A percentile compares a stretch with the other conserved stretches of the same genome.
phyloP scores from a whole-genome alignment of 2,888 invertebrate species.

The Pardosa pseudoannulata region DNA sequence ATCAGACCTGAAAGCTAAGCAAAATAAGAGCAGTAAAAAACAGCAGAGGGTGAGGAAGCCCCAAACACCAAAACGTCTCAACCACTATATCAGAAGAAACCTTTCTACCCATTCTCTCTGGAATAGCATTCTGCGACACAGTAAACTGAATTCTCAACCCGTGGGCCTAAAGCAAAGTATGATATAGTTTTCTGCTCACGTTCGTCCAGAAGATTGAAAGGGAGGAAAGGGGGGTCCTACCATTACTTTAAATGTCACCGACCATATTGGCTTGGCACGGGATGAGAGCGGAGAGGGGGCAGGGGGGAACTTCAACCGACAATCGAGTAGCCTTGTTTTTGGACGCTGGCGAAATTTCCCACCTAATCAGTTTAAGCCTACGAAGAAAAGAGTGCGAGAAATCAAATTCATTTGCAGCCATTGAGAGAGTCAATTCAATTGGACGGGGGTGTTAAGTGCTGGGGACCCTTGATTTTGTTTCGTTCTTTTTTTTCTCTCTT shows the following conservation, averaged over 20 bases:
- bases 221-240: slow-evolving; percentile 1
- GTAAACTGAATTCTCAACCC: neutral
- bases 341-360: slow-evolving; percentile 48
- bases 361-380: slow-evolving; percentile 65
- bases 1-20: neutral
- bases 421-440: slow-evolving; percentile 69
- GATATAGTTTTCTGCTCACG: slow-evolving; percentile 59
- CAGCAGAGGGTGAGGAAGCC: too few species aligned
- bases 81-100: neutral
- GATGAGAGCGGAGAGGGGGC: neutral
- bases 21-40: neutral
- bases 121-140: neutral
- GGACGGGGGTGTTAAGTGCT: slow-evolving; percentile 46
- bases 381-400: slow-evolving; percentile 34
- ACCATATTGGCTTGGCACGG: slow-evolving; percentile 41
- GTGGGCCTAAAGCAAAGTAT: slow-evolving; percentile 18
- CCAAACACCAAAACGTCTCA: neutral
- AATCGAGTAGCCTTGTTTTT: slow-evolving; percentile 59
- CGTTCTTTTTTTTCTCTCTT: slow-evolving; percentile 6
- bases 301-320: neutral
- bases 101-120: neutral
- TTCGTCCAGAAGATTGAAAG: slow-evolving; percentile 10
- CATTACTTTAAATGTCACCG: slow-evolving; percentile 42
- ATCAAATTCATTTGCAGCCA: slow-evolving; percentile 67
- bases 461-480: slow-evolving; percentile 11